Percentiles rank a stretch among this genome's conserved stretches.
phyloP scores from a whole-genome alignment of 1,140 invertebrate species.

The Pemphigus obesinymphae region DNA sequence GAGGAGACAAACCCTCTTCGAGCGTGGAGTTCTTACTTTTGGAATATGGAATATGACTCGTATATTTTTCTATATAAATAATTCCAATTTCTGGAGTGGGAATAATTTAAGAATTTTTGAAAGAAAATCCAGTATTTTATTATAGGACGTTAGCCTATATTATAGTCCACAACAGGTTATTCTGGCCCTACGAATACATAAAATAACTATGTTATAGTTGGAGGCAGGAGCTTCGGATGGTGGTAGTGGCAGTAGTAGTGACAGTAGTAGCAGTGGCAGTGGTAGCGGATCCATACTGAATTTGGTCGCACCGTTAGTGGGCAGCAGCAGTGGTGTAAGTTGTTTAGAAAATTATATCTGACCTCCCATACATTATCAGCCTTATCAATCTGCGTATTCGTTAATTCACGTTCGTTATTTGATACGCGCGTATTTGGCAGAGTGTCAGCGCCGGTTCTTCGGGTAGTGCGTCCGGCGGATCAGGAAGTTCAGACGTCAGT shows the following conservation, averaged over 20 bases:
- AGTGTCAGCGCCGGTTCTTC: neutral
- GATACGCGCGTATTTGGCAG: neutral
- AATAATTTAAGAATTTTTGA: too few relatives aligned
- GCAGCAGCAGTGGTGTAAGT: slow-evolving; percentile 44
- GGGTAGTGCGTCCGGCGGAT: neutral
- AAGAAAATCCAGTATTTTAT: too few relatives aligned
- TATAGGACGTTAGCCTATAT: too few relatives aligned
- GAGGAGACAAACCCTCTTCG: too few relatives aligned
- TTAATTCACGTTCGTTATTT: neutral
- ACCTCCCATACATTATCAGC: neutral
- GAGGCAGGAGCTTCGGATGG: neutral
- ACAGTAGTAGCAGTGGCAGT: slow-evolving; percentile 21
- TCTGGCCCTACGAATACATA: too few relatives aligned
- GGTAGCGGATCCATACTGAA: slow-evolving; percentile 43
- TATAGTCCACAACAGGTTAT: too few relatives aligned
- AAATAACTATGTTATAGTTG: neutral
- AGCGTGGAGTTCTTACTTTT: too few relatives aligned
- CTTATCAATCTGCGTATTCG: neutral
- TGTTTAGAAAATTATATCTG: neutral
- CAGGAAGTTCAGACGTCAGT: neutral
- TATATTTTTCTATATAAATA: too few relatives aligned
- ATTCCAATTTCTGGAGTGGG: too few relatives aligned
- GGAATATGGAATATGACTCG: too few relatives aligned
- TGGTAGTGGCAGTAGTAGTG: neutral
- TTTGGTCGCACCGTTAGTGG: slow-evolving; percentile 44